Evolutionary conservation across 2,888 invertebrate genomes (phyloP), one percentile per base, ranked within the genome.

Genomic region (Noctua pronuba): DNA sequence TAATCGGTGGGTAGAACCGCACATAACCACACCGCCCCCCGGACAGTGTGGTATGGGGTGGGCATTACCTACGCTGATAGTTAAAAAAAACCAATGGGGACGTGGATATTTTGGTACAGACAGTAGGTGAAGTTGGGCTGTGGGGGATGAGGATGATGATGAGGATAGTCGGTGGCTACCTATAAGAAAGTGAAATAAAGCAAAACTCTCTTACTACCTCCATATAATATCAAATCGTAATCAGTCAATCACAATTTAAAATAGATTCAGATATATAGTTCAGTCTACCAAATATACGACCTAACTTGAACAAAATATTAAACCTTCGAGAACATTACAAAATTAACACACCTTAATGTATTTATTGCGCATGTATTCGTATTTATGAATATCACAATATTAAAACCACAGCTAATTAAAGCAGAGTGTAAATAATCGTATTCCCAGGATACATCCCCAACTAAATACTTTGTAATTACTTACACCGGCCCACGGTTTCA

Each of bases 391-490:
- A 52, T n/a, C 28, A 70, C 28, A 28, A 4, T n/a, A 58, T 31
- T 70, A 24, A 44, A 58, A 71, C 0, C 41, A n/a, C n/a, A 60
- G 38, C 67, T 41, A 31, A 82, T 77, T 35, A 46, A 67, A 71
- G 52, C 38, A n/a, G n/a, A 28, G n/a, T n/a, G 38, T 7, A 38
- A 55, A 49, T 46, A 6, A 41, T 41, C 16, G 13, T 68, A 44
- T 72, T 76, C 67, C 62, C 64, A 13, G 11, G 46, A n/a, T 52
- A 60, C 52, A 70, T 46, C 68, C 16, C 73, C 13, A 5, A 52
- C 62, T 82, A 72, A 84, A 73, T 79, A 82, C 76, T 46, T 69
- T 66, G 79, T 79, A 86, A 87, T 88, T 88, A 86, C 85, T 88
- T 79, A 82, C 73, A 74, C 18, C 46, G 24, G 49, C n/a, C 24